phyloP scores from a whole-genome alignment of 1,140 invertebrate genomes.

The Aleiodes sp. region DNA sequence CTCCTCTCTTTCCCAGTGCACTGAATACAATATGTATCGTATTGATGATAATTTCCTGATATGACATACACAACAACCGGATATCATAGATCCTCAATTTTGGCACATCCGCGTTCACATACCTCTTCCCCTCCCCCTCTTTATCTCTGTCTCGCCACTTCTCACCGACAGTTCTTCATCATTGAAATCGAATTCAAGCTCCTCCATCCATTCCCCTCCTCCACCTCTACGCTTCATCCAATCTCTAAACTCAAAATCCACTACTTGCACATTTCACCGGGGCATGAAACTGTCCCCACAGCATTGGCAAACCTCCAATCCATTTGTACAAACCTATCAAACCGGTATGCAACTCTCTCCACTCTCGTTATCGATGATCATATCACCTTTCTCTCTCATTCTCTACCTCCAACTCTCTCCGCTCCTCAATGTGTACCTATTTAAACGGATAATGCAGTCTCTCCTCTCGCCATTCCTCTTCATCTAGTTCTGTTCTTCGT shows the following conservation, averaged over 20 bases:
- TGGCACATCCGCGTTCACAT: conserved; percentile 21
- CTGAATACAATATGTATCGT: conserved; percentile 22
- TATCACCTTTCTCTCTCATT: too few relatives aligned
- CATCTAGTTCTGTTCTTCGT: background rate
- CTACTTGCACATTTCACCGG: conserved; percentile 21
- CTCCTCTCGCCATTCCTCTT: background rate
- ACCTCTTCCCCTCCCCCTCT: background rate
- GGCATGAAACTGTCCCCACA: conserved; percentile 7
- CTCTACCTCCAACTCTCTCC: background rate
- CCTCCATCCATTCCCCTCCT: too few relatives aligned
- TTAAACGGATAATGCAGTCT: conserved; percentile 29
- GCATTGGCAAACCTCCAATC: conserved; percentile 32
- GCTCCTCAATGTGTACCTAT: conserved; percentile 16
- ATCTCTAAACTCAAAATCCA: conserved; percentile 18
- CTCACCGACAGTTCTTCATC: conserved; percentile 27
- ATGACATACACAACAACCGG: conserved; percentile 24
- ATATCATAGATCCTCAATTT: conserved; percentile 29
- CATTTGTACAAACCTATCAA: conserved; percentile 32
- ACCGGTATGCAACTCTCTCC: background rate
- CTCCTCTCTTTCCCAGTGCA: background rate
- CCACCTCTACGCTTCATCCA: background rate
- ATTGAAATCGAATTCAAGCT: conserved; percentile 21
- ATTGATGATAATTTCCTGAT: conserved; percentile 31
- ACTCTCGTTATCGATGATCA: conserved; percentile 31
- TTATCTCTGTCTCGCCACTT: background rate